Conservation (phyloP, 2,113 vertebrate species). For the Synodontis membranacea region DNA sequence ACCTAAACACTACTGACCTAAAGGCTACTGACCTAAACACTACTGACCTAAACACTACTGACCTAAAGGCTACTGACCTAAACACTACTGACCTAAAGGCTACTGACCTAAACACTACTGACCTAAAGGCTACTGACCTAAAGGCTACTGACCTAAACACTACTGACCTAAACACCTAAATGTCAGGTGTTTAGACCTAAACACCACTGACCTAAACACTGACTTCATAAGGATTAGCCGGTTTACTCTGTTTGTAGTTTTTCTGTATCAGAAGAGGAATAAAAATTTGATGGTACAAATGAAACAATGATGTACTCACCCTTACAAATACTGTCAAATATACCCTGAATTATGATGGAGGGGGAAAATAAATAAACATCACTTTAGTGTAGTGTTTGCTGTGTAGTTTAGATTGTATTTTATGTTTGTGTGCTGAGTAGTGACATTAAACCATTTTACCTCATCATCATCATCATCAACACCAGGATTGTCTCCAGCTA, state of each 20-base stretch:
- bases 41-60: background rate
- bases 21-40: background rate
- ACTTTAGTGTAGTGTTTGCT: background rate
- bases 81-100: no score
- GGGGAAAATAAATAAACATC: background rate
- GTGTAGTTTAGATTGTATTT: background rate
- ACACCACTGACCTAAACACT: background rate
- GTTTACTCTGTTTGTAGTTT: background rate
- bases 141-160: background rate
- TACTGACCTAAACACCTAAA: no score
- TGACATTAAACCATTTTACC: background rate
- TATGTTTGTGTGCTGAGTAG: background rate
- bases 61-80: no score
- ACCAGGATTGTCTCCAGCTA: fast-evolving
- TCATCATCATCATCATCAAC: background rate
- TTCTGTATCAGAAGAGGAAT: background rate
- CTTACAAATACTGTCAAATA: background rate
- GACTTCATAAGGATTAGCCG: background rate
- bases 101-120: no score
- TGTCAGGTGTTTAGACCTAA: background rate
- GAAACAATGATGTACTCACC: background rate
- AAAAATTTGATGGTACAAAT: background rate
- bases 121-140: no score
- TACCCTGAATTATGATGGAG: background rate
- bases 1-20: background rate